Evolutionary conservation across 2,888 invertebrate genomes (phyloP), one percentile per base, ranked within the genome.

Genomic region (Eueremaeus valkanovi): DNA sequence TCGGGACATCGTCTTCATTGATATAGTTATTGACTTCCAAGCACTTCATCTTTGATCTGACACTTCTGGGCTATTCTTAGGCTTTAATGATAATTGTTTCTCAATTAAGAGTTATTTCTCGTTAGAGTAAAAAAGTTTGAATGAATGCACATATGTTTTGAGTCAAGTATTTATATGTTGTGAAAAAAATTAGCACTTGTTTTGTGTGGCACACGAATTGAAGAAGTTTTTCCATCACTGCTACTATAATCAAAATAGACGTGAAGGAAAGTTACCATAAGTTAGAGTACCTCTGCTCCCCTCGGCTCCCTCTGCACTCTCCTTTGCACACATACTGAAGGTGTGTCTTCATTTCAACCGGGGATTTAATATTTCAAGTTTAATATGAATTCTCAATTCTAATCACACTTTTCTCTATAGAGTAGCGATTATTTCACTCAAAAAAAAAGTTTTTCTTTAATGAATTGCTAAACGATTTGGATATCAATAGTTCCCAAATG

Each of bases 1-100:
- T 63, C n/a, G 21, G 18, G 33, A 63, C 29, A 63, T 63, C 63
- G 63, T 63, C 63, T 63, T 63, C 63, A 24, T 63, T 63, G 27
- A 63, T 24, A 33, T 27, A 63, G 13, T 63, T 63, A 36, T 63
- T 63, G 21, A 63, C 33, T 63, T 63, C 63, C 8, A 63, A 33
- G 18, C 1, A 33, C n/a, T 63, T 33, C 63, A 63, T 63, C 8
- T 63, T 33, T 18, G 18, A 2, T 33, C 16, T n/a, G n/a, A n/a
- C 21, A 63, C n/a, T 36, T n/a, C 6, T 11, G 18, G 21, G 18
- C 21, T 9, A 40, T 40, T 40, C 40, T 9, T 9, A 9, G 6
- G 40, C 6, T 40, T 40, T 40, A 11, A 40, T 9, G 11, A 40
- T 45, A 45, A 16, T 27, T 58, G 16, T 58, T 6, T 27, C 27